Evolutionary conservation across 2,888 invertebrate species (phyloP).

Genomic region (Drosophila robusta): DNA sequence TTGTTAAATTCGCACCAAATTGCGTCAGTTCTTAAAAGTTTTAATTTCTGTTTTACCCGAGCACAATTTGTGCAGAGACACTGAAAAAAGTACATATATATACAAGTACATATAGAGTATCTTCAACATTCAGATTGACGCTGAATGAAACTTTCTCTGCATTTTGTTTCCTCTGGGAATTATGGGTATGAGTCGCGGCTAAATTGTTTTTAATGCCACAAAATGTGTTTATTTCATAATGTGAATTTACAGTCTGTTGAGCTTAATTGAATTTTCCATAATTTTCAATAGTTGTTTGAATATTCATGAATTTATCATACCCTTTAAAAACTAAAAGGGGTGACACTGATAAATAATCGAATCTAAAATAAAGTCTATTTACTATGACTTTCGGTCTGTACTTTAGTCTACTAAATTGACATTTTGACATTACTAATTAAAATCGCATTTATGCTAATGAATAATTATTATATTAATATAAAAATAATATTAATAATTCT

Average conservation of each 20-base stretch:
- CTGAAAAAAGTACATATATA: neutral
- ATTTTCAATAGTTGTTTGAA: neutral
- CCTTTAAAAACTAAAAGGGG: neutral
- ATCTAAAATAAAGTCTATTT: too few species aligned
- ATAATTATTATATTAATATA: too few species aligned
- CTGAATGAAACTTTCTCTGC: slow-evolving; percentile 5
- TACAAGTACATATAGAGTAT: neutral
- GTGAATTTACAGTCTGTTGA: slow-evolving; percentile 8
- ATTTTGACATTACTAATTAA: too few species aligned
- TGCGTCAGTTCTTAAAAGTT: slow-evolving; percentile 47
- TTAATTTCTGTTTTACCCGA: slow-evolving; percentile 13
- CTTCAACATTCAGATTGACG: neutral
- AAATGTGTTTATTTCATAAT: slow-evolving; percentile 11
- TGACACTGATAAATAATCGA: too few species aligned
- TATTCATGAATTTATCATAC: neutral
- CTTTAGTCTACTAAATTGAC: too few species aligned
- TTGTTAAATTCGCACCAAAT: slow-evolving; percentile 20
- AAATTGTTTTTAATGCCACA: slow-evolving; percentile 17
- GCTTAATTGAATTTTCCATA: slow-evolving; percentile 11
- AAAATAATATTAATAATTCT: too few species aligned
- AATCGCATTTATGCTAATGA: too few species aligned
- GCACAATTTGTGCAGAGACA: neutral
- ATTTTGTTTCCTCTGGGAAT: slow-evolving; percentile 14
- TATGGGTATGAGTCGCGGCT: neutral
- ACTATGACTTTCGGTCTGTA: too few species aligned